Evolutionary conservation across 2,888 invertebrate genomes (phyloP), one percentile per base, ranked within the genome.

Genomic region (Malacosoma neustria): DNA sequence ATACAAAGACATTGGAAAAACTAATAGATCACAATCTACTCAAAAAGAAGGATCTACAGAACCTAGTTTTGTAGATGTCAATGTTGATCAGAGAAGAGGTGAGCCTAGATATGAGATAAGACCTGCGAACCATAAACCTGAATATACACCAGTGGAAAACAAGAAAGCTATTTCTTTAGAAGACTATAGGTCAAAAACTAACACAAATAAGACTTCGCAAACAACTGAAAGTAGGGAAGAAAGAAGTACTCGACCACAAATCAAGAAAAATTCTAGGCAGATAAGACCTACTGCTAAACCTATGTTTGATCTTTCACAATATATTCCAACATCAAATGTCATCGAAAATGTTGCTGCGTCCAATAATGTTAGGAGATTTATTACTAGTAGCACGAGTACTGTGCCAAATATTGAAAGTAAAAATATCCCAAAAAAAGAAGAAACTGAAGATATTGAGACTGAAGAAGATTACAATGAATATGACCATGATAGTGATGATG

Each of bases 71-170:
- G 48, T 79, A 13, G 75, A 81, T 42, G 61, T 81, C 1, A 81
- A 61, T 45, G 35, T 59, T 13, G 81, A 80, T 43, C 50, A 61
- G 29, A 63, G 82, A 13, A 65, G 74, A 54, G 79, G 77, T 34
- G 86, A 85, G 57, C 85, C 86, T 2, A 69, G 72, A 41, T 86
- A 77, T 46, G 86, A 85, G 61, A 42, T 77, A 9, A 65, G 63
- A 43, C 64, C 60, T 14, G 13, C 41, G 33, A 82, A 82, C 49
- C 82, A 84, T 38, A 84, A 80, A 48, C 7, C 54, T 12, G 52
- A 61, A 38, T 76, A 82, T 37, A 65, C 68, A 14, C 73, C 80
- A 6, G 69, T 76, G 5, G 62, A 68, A 57, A 71, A 73, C 38
- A 74, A 61, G 46, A 72, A 60, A 48, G 47, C 72, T 0, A 69